Evolutionary conservation across 1,140 invertebrate genomes (phyloP).

Genomic region (Ylistrum balloti): DNA sequence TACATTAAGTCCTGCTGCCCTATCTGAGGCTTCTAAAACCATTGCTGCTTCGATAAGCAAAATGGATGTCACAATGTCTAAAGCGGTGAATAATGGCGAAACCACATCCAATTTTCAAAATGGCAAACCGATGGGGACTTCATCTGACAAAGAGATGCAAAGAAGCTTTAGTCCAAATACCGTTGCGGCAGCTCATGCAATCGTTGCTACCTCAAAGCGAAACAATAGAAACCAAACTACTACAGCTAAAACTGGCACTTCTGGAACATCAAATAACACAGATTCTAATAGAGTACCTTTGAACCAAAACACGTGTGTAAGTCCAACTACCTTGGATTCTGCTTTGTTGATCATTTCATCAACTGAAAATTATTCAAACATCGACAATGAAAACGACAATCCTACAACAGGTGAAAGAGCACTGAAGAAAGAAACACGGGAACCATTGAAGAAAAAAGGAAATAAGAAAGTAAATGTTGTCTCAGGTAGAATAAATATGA

Average conservation of each 20-base stretch:
- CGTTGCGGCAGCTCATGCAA: neutral
- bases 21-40: neutral
- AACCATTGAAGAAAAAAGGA: neutral
- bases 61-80: neutral
- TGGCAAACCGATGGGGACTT: neutral
- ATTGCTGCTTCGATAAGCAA: neutral
- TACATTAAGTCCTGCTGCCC: neutral
- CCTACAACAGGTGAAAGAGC: neutral
- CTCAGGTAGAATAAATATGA: neutral
- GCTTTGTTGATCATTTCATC: neutral
- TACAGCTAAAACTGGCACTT: neutral
- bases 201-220: neutral
- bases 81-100: neutral
- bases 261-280: neutral
- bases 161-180: conserved; percentile 33
- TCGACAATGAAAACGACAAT: neutral
- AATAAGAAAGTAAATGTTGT: neutral
- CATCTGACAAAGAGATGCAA: neutral
- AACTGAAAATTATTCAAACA: neutral
- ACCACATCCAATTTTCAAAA: neutral
- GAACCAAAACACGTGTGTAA: neutral
- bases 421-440: neutral
- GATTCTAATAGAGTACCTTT: neutral
- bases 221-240: neutral
- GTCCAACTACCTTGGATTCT: neutral